phyloP scores from a whole-genome alignment of 2,113 vertebrate genomes.

The Mionectes macconnelli region DNA sequence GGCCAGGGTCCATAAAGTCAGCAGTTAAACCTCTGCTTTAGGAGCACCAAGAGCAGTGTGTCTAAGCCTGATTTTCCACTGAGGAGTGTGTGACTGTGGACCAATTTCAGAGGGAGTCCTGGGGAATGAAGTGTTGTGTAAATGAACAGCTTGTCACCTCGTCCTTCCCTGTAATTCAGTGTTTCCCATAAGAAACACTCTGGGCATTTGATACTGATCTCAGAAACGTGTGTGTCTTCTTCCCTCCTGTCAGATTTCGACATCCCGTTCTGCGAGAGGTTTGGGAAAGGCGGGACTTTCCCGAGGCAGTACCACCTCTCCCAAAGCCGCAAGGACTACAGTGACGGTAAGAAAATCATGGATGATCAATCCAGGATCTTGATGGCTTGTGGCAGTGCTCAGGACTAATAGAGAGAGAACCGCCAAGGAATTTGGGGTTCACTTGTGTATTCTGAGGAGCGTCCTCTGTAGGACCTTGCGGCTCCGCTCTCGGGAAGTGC shows the following conservation, averaged over 20 bases:
- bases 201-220: background rate
- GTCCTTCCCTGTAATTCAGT: background rate
- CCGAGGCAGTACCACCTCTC: constrained; percentile 88
- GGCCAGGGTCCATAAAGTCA: background rate
- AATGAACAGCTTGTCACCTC: background rate
- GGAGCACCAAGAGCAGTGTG: background rate
- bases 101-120: background rate
- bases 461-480: fast-evolving
- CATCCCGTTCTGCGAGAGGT: constrained; percentile 69
- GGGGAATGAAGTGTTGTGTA: background rate
- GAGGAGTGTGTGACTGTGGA: background rate
- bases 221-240: background rate
- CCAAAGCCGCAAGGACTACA: constrained; percentile 87
- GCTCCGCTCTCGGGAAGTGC: background rate
- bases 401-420: background rate
- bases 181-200: background rate
- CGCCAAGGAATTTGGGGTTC: background rate
- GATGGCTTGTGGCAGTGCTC: background rate
- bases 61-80: background rate
- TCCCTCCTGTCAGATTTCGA: constrained; percentile 60
- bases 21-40: background rate
- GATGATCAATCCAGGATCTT: fast-evolving
- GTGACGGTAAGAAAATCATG: constrained; percentile 77
- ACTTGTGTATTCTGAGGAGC: background rate
- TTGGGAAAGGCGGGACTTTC: constrained; percentile 90